Evolutionary conservation across 2,113 vertebrate genomes (phyloP), one percentile per base, ranked within the genome.

Genomic region (Dasyornis broadbenti): DNA sequence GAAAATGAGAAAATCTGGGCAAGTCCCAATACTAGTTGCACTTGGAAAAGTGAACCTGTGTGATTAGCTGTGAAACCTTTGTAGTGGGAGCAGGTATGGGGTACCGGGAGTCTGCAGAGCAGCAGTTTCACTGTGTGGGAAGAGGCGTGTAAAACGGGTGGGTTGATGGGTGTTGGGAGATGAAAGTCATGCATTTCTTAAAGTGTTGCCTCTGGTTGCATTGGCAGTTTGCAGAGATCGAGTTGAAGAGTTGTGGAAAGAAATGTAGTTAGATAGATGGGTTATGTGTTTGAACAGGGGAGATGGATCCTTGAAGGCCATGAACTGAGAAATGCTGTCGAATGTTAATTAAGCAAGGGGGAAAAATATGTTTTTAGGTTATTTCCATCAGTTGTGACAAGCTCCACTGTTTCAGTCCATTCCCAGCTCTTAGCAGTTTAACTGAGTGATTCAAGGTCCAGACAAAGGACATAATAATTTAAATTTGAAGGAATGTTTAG

Each of bases 71-170:
- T 31, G 49, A 11, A 56, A 27, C 33, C 61, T 83, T 19, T 44
- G 24, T 22, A 12, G 21, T 45, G 39, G 44, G 28, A 89, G 24
- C 1, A 1, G 35, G 53, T 30, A 3, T 0, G 1, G 35, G 30
- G 19, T 19, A 2, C 10, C 5, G 15, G 42, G 54, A 54, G 23
- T 1, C 71, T 73, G 92, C n/a, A 16, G 70, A 76, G 53, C 86
- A 59, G 53, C 47, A 44, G 26, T 40, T 84, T 31, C 49, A 35
- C 11, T 2, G 0, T 8, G 44, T 23, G 52, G 81, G 87, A 68
- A 96, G 84, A 78, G 54, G 24, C 0, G 0, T 3, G 2, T 60
- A 11, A 31, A 60, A 35, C 0, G 0, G 14, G 50, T 40, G 50
- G 31, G 37, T 45, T 31, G 76, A 5, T 44, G 45, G 37, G 31